A percentile compares a stretch with the other conserved stretches of the same genome.
phyloP scores from a whole-genome alignment of 1,140 invertebrate species.

The Dreissena rostriformis region DNA sequence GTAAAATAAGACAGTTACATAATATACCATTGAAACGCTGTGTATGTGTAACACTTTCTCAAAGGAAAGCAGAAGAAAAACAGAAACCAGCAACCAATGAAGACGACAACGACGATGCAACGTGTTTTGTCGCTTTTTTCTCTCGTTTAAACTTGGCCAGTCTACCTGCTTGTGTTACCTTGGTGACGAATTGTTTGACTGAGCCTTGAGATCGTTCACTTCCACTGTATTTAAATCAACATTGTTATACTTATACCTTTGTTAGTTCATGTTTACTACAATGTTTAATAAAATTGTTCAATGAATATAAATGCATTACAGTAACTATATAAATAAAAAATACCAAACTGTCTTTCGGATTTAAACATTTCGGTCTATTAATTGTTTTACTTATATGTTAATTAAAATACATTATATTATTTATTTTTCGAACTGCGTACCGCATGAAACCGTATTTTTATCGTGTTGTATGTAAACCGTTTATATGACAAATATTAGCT shows the following conservation, averaged over 20 bases:
- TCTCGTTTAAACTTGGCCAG: constrained; percentile 81
- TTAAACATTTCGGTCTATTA: neutral
- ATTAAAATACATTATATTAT: neutral
- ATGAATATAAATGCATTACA: neutral
- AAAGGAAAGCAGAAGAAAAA: constrained; percentile 92
- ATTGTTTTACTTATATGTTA: neutral
- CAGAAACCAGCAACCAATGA: constrained; percentile 98
- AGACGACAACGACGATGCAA: constrained; percentile 95
- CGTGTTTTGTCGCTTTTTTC: constrained; percentile 91
- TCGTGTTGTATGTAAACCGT: neutral
- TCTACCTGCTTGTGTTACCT: constrained; percentile 71
- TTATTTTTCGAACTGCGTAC: neutral
- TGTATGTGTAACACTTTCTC: constrained; percentile 67
- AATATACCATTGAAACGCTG: no score
- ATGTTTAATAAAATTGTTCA: constrained; percentile 26
- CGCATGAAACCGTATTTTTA: neutral
- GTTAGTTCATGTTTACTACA: constrained; percentile 37
- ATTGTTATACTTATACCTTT: neutral
- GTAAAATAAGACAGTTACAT: no score
- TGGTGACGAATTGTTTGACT: constrained; percentile 55
- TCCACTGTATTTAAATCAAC: constrained; percentile 12
- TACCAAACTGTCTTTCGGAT: neutral
- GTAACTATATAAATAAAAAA: neutral
- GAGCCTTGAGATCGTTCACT: constrained; percentile 60
- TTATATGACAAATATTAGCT: neutral